Percentiles rank a stretch among this genome's conserved stretches.
Conservation (phyloP, 1,140 invertebrate genomes). For the Megalonaias nervosa region DNA sequence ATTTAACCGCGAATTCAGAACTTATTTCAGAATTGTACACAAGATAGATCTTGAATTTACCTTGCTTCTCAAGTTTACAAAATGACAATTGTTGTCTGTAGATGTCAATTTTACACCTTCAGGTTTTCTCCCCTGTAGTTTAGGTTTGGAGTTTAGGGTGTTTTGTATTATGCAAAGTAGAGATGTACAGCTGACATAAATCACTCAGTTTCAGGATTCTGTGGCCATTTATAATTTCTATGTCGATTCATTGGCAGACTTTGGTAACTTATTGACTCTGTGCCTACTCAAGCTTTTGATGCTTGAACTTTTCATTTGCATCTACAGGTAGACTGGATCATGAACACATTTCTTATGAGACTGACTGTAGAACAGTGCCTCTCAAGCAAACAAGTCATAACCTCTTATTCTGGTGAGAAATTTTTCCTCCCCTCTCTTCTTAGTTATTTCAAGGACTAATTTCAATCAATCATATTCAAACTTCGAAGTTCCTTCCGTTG, state of each 20-base stretch:
- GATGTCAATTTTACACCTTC: neutral
- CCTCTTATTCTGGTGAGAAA: too few species aligned
- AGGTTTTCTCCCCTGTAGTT: conserved; percentile 2
- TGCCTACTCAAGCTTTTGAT: neutral
- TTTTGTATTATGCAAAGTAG: neutral
- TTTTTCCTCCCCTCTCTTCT: too few species aligned
- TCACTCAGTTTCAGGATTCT: conserved; percentile 1
- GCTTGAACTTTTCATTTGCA: neutral
- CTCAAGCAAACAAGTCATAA: too few species aligned
- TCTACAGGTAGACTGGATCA: too few species aligned
- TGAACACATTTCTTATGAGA: too few species aligned
- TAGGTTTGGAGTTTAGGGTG: neutral
- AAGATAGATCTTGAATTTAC: neutral
- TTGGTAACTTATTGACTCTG: neutral
- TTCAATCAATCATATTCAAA: too few species aligned
- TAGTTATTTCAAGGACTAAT: too few species aligned
- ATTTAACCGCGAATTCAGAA: neutral
- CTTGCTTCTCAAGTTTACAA: neutral
- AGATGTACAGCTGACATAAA: neutral
- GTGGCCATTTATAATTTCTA: neutral
- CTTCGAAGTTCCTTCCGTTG: too few species aligned
- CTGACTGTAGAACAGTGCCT: too few species aligned
- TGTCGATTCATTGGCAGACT: neutral
- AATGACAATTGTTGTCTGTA: too few species aligned
- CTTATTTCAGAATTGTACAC: neutral